phyloP scores from a whole-genome alignment of 2,888 invertebrate genomes.

The Mongoloraphidia duomilia region DNA sequence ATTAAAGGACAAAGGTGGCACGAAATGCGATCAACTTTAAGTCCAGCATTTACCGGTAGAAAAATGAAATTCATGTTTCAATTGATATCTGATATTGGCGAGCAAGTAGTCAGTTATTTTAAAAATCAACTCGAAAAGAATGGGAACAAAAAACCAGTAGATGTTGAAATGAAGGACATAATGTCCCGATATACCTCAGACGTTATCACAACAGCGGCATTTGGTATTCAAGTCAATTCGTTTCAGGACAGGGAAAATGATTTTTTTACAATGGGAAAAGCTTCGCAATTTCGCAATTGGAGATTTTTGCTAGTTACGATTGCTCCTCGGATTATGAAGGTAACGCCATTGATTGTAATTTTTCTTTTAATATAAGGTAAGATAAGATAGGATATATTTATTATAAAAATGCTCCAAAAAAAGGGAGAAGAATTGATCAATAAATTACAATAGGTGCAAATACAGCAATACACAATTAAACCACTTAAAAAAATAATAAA shows the following conservation, averaged over 20 bases:
- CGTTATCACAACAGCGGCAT: slow-evolving; percentile 31
- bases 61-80: slow-evolving; percentile 12
- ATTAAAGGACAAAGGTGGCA: slow-evolving; percentile 18
- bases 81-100: slow-evolving; percentile 8
- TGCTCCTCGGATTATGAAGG: no score
- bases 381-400: no score
- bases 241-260: slow-evolving; percentile 29
- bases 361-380: no score
- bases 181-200: slow-evolving; percentile 29
- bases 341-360: no score
- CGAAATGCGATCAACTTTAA: slow-evolving; percentile 19
- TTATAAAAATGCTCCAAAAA: no score
- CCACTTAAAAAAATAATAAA: no score
- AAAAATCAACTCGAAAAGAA: neutral
- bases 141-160: neutral
- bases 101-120: neutral
- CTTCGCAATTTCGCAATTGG: slow-evolving; percentile 24
- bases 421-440: no score
- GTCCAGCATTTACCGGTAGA: slow-evolving; percentile 15
- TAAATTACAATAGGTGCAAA: no score
- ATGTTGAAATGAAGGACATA: slow-evolving; percentile 26
- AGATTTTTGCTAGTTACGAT: no score
- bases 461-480: no score
- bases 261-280: slow-evolving; percentile 33
- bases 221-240: slow-evolving; percentile 33